These are phyloP conservation scores for Proctacanthus coquilletti DNA, from an alignment of 1,140 invertebrate genomes.

Conservation along the genomic window DNA sequence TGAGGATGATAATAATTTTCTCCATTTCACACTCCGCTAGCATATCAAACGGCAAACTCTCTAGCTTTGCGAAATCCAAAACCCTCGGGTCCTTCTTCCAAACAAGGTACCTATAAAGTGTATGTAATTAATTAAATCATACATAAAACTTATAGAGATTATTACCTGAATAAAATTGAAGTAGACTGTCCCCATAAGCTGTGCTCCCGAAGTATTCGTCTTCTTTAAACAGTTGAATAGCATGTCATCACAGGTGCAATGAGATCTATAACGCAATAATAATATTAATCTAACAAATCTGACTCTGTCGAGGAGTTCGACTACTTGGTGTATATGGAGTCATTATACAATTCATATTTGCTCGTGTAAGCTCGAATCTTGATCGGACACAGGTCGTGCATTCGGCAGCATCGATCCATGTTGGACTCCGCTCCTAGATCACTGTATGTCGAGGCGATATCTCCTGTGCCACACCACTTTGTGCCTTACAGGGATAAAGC, in stretches of 20 bases:
- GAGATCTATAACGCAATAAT: slow-evolving; percentile 37
- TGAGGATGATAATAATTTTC: too few relatives aligned
- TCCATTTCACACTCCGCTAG: too few relatives aligned
- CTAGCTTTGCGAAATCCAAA: too few relatives aligned
- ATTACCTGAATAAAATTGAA: slow-evolving; percentile 61
- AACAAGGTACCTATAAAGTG: slow-evolving; percentile 39
- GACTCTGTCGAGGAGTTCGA: not conserved
- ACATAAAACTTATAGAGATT: not conserved
- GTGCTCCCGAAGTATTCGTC: slow-evolving; percentile 46
- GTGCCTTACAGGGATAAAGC: too few relatives aligned
- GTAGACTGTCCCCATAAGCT: slow-evolving; percentile 72
- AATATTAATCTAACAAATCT: not conserved
- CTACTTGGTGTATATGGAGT: slow-evolving; percentile 71
- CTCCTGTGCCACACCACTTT: slow-evolving; percentile 78
- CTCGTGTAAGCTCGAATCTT: slow-evolving; percentile 53
- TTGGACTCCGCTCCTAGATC: slow-evolving; percentile 55
- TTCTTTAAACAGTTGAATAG: slow-evolving; percentile 67
- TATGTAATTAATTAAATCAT: not conserved
- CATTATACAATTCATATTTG: slow-evolving; percentile 68
- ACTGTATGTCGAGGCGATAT: slow-evolving; percentile 66
- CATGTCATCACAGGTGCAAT: slow-evolving; percentile 70
- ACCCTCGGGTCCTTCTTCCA: too few relatives aligned
- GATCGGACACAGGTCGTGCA: slow-evolving; percentile 63
- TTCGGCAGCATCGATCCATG: slow-evolving; percentile 70
- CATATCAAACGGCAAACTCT: too few relatives aligned